phyloP scores from a whole-genome alignment of 30 jellyfish, hydroid and myxozoan genomes.

The Hydractinia symbiolongicarpus region DNA sequence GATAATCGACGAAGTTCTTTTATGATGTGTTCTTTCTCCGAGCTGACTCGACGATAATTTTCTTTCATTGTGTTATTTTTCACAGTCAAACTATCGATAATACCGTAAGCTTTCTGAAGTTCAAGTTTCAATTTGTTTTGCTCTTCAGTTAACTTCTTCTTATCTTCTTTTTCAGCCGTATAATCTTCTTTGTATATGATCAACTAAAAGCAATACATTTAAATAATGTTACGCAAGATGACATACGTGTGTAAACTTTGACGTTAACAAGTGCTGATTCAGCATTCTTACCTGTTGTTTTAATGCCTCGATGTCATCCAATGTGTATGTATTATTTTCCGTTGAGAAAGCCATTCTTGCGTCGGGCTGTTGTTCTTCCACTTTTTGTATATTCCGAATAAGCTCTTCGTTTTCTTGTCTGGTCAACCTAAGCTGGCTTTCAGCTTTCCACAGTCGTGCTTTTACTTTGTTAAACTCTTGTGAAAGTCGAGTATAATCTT shows the following conservation, averaged over 20 bases:
- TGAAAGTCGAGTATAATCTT: conserved; percentile 15
- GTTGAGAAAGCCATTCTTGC: too few species aligned
- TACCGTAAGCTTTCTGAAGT: conserved; percentile 28
- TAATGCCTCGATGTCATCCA: conserved; percentile 52
- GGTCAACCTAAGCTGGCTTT: conserved; percentile 16
- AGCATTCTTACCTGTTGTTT: conserved; percentile 46
- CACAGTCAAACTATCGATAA: conserved; percentile 10
- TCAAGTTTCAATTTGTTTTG: conserved; percentile 13
- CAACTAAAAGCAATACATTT: conserved; percentile 17
- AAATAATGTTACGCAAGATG: too few species aligned
- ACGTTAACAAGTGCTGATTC: neutral
- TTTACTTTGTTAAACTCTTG: conserved; percentile 16
- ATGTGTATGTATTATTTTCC: neutral
- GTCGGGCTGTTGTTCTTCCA: too few species aligned
- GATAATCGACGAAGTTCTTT: conserved; percentile 52
- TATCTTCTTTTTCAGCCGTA: conserved; percentile 45
- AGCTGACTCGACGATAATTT: conserved; percentile 35
- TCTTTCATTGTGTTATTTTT: conserved; percentile 32
- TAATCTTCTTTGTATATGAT: conserved; percentile 46
- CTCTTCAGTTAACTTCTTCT: conserved; percentile 18
- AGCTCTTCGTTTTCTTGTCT: conserved; percentile 33
- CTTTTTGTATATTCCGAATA: neutral
- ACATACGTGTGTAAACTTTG: too few species aligned
- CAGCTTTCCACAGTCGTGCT: conserved; percentile 17
- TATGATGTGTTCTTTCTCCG: conserved; percentile 43